A percentile compares a stretch with the other conserved stretches of the same genome.
Conservation (phyloP, 2,888 invertebrate genomes). For the Clivina fossor region DNA sequence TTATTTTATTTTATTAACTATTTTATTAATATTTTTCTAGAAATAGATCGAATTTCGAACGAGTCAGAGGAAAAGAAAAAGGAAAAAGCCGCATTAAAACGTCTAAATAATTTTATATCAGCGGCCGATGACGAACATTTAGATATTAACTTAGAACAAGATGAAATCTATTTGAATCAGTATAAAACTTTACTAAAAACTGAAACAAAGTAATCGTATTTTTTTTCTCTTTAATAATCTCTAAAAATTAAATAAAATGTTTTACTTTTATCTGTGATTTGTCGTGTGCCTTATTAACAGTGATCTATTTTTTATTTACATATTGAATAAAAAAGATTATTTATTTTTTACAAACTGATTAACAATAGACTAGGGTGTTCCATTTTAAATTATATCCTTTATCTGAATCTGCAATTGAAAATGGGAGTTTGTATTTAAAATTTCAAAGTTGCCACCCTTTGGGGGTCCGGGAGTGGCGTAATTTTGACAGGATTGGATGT, state of each 20-base stretch:
- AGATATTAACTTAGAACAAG: constrained; percentile 69
- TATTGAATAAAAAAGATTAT: too few relatives aligned
- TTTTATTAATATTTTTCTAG: constrained; percentile 4
- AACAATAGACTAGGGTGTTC: too few relatives aligned
- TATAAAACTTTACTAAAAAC: constrained; percentile 62
- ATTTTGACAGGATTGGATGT: too few relatives aligned
- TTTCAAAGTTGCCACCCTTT: too few relatives aligned
- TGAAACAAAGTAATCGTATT: constrained; percentile 33
- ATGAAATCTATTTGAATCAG: constrained; percentile 67
- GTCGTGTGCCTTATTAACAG: constrained; percentile 23
- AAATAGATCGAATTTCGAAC: neutral
- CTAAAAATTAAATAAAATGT: neutral
- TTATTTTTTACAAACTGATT: too few relatives aligned
- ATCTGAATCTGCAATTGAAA: too few relatives aligned
- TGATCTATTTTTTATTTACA: neutral
- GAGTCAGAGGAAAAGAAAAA: constrained; percentile 51
- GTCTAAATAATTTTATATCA: constrained; percentile 61
- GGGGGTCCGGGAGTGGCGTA: too few relatives aligned
- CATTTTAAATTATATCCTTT: too few relatives aligned
- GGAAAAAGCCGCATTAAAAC: constrained; percentile 60
- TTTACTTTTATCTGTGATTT: constrained; percentile 23
- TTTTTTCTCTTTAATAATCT: constrained; percentile 9
- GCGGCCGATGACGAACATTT: constrained; percentile 71
- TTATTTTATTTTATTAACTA: neutral
- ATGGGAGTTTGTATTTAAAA: too few relatives aligned